Evolutionary conservation across 2,113 vertebrate species (phyloP), one percentile per base, ranked within the genome.

Genomic region (Myocastor coypus): DNA sequence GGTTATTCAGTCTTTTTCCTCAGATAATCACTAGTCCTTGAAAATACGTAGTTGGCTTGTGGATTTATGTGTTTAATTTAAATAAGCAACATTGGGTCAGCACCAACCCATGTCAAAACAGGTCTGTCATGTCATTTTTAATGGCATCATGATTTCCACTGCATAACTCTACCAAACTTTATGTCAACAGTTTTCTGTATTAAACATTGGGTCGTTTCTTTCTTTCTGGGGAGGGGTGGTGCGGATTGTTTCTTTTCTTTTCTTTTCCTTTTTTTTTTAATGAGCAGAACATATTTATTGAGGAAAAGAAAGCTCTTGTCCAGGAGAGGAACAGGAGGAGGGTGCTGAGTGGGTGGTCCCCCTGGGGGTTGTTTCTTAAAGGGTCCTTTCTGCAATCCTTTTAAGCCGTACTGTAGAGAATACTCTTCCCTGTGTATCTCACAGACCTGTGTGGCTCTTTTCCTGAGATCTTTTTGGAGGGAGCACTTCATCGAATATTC

Each of bases 401-500:
- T 89, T 66, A 42, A 91, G 50, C 69, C 83, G 9, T 64, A 52
- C 26, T 37, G 19, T 7, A 9, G 17, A 37, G 57, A 94, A 37
- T 20, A 46, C 28, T 2, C 0, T 63, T 32, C 5, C 50, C 30
- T 63, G 59, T 32, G 59, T 22, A 34, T 77, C 83, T 77, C 59
- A 16, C 0, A 73, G 80, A 80, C 14, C 46, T 89, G 7, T 81
- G 40, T 69, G 42, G 57, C 86, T 81, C 87, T 80, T 92, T 94
- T 34, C 59, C 77, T 92, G 77, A 68, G 46, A 83, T 86, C 57
- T 61, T 89, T 89, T 93, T 92, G 61, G 55, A 59, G 28, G 28
- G 32, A 20, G 8, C 16, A 68, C 32, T 75, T 68, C 28, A 14
- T 66, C 83, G 94, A 68, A 57, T 94, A 50, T 34, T 28, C 61